These are phyloP conservation scores for Megaceryle alcyon DNA, from an alignment of 2,797 vertebrate species.

Conservation along the genomic window DNA sequence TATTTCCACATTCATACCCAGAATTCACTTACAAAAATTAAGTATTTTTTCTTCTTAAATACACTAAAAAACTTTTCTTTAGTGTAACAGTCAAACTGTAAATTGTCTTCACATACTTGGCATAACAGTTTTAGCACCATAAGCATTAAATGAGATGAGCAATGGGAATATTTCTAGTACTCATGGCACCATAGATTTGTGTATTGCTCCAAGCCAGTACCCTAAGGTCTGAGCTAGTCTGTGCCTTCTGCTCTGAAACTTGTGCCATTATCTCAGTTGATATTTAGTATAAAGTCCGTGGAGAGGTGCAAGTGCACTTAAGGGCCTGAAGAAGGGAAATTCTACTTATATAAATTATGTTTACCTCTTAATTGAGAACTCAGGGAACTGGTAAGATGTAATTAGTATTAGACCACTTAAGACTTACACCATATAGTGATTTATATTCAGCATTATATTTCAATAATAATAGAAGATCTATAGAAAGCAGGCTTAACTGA, in stretches of 20 bases:
- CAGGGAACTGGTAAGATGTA: neutral
- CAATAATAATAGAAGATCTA: neutral
- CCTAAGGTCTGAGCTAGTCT: neutral
- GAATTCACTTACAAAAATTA: neutral
- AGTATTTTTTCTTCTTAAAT: neutral
- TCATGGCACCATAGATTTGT: neutral
- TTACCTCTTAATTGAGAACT: neutral
- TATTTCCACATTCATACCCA: neutral
- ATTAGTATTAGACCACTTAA: neutral
- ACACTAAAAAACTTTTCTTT: neutral
- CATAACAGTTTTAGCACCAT: neutral
- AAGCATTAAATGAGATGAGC: neutral
- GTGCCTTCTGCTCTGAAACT: neutral
- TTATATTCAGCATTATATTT: neutral
- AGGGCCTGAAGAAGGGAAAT: neutral
- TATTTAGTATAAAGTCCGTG: neutral
- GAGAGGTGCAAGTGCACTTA: neutral
- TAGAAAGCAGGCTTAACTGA: neutral
- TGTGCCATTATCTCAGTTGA: neutral
- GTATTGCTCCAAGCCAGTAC: neutral
- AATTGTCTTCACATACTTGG: neutral
- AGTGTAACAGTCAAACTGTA: neutral
- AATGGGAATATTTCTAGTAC: neutral
- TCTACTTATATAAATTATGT: neutral
- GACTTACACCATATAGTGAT: neutral